These are phyloP conservation scores for Melanostigma gelatinosum DNA, from an alignment of 2,113 vertebrate species.

Conservation along the genomic window DNA sequence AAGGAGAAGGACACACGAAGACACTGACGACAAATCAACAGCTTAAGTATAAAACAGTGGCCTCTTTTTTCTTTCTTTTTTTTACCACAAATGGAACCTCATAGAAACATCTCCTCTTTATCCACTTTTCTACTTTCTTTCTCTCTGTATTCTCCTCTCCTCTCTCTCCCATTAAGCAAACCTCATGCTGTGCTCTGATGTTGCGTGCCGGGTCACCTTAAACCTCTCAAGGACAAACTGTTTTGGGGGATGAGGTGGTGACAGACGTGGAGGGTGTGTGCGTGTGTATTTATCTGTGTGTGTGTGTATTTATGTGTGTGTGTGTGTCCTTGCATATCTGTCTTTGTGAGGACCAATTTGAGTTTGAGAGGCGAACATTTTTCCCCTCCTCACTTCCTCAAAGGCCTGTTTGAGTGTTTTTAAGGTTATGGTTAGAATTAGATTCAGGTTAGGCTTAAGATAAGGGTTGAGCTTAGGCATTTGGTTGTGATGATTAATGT, in stretches of 20 bases:
- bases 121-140: neutral
- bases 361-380: neutral
- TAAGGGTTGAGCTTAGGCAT: neutral
- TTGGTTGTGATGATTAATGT: neutral
- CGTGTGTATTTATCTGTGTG: neutral
- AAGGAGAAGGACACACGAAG: neutral
- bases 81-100: neutral
- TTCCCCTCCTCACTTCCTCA: neutral
- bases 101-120: neutral
- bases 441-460: neutral
- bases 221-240: conserved; percentile 8
- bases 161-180: neutral
- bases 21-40: neutral
- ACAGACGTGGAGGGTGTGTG: neutral
- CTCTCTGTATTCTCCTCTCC: neutral
- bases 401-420: neutral
- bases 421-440: neutral
- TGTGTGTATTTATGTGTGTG: conserved; percentile 1
- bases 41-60: neutral
- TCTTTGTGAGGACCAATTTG: neutral
- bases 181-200: conserved; percentile 10
- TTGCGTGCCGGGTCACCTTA: neutral
- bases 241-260: neutral
- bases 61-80: neutral
- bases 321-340: neutral